These are phyloP conservation scores for Glossosoma conforme DNA, from an alignment of 1,140 invertebrate species.

Conservation along the genomic window DNA sequence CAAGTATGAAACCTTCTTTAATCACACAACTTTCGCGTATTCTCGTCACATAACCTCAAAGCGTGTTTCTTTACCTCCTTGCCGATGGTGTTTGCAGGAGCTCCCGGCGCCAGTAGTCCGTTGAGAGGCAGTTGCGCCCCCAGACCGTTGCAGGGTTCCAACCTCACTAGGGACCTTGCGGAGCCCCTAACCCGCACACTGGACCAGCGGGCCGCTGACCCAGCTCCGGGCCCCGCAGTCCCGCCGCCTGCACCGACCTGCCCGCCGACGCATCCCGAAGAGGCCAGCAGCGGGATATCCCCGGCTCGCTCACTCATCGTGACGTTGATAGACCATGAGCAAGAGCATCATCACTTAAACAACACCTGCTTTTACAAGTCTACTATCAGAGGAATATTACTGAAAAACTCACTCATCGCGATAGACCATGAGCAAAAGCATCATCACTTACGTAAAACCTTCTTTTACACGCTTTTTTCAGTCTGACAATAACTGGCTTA, in stretches of 20 bases:
- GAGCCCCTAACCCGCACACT: slow-evolving; percentile 55
- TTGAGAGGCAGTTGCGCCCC: slow-evolving; percentile 39
- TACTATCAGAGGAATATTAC: slow-evolving; percentile 5
- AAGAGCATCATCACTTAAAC: too few species aligned
- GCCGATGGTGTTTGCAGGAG: slow-evolving; percentile 41
- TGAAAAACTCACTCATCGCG: slow-evolving; percentile 2
- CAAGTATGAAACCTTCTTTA: too few species aligned
- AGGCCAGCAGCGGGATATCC: slow-evolving; percentile 40
- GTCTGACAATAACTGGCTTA: too few species aligned
- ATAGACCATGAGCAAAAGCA: too few species aligned
- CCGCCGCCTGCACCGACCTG: slow-evolving; percentile 31
- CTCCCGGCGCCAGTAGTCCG: slow-evolving; percentile 29
- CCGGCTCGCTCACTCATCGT: slow-evolving; percentile 44
- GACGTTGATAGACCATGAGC: slow-evolving; percentile 36
- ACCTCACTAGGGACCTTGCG: slow-evolving; percentile 53
- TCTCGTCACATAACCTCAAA: too few species aligned
- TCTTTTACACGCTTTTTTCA: too few species aligned
- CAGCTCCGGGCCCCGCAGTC: slow-evolving; percentile 38
- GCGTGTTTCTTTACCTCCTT: slow-evolving; percentile 47
- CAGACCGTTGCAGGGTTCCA: slow-evolving; percentile 58
- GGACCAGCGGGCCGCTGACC: slow-evolving; percentile 51
- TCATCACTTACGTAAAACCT: too few species aligned
- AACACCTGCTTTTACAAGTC: too few species aligned
- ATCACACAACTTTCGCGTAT: too few species aligned
- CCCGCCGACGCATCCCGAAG: slow-evolving; percentile 32